Percentiles rank a stretch among this genome's conserved stretches.
Conservation (phyloP, 2,888 invertebrate genomes). For the Ophion ventricosus region DNA sequence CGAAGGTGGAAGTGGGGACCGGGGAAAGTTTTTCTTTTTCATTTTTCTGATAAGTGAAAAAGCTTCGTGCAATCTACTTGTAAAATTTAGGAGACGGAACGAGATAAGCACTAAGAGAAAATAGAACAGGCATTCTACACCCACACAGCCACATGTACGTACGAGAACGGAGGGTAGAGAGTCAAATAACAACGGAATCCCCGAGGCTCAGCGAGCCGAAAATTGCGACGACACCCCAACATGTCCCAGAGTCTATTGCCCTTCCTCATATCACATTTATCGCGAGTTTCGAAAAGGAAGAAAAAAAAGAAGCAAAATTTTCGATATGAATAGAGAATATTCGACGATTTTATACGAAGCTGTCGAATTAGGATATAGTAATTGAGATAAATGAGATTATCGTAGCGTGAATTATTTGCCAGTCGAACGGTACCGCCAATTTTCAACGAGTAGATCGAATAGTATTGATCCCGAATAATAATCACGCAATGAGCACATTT, state of each 20-base stretch:
- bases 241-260: conserved; percentile 35
- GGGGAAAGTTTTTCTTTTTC: not conserved
- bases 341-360: not conserved
- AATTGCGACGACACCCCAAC: conserved; percentile 37
- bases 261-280: conserved; percentile 35
- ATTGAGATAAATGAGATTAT: not conserved
- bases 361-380: not conserved
- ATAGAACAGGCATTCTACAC: not conserved
- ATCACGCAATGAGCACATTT: no score
- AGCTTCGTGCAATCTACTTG: conserved; percentile 19
- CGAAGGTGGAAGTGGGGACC: not conserved
- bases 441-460: no score
- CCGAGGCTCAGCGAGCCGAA: conserved; percentile 27
- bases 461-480: no score
- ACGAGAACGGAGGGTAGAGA: conserved; percentile 17
- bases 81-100: conserved; percentile 34
- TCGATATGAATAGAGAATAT: not conserved
- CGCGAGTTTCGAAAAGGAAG: conserved; percentile 18
- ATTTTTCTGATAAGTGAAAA: not conserved
- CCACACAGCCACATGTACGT: not conserved
- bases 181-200: conserved; percentile 57
- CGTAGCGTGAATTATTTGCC: no score
- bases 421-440: no score
- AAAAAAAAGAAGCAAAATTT: not conserved
- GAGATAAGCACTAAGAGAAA: conserved; percentile 11